A percentile compares a stretch with the other conserved stretches of the same genome.
phyloP scores from a whole-genome alignment of 2,888 invertebrate genomes.

The Melipona beecheii region DNA sequence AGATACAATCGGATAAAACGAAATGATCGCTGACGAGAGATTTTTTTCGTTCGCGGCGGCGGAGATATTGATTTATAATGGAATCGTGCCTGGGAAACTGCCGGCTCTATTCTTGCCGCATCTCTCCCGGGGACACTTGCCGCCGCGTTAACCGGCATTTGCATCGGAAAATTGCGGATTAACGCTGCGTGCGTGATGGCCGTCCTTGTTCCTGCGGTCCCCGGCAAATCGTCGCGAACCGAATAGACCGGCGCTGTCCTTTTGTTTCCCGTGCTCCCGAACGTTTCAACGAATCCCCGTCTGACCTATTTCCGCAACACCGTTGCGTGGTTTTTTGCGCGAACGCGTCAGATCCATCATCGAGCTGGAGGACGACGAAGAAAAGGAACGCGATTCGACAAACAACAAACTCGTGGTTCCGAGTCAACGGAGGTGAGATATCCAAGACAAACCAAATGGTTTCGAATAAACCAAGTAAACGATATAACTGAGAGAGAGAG shows the following conservation, averaged over 20 bases:
- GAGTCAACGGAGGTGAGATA: background rate
- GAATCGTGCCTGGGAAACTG: conserved; percentile 14
- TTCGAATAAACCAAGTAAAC: no score
- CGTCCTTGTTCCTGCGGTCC: background rate
- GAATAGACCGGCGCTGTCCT: conserved; percentile 29
- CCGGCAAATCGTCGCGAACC: background rate
- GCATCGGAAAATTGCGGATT: conserved; percentile 67
- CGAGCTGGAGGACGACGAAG: background rate
- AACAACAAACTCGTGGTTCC: background rate
- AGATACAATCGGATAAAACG: background rate
- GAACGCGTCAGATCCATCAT: background rate
- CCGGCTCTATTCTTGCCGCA: conserved; percentile 19
- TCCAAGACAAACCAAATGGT: no score
- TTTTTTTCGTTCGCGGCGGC: background rate
- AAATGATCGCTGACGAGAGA: background rate
- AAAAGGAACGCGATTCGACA: background rate
- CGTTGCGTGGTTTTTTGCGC: background rate
- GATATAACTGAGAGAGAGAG: no score
- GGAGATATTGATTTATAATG: conserved; percentile 34
- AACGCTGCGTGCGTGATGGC: conserved; percentile 39
- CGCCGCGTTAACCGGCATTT: conserved; percentile 50
- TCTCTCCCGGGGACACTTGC: conserved; percentile 38
- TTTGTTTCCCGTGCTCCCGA: conserved; percentile 10
- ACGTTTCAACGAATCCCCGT: conserved; percentile 26
- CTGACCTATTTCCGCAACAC: background rate